Percentiles rank a stretch among this genome's conserved stretches.
phyloP scores from a whole-genome alignment of 2,888 invertebrate genomes.

The Noctua pronuba region DNA sequence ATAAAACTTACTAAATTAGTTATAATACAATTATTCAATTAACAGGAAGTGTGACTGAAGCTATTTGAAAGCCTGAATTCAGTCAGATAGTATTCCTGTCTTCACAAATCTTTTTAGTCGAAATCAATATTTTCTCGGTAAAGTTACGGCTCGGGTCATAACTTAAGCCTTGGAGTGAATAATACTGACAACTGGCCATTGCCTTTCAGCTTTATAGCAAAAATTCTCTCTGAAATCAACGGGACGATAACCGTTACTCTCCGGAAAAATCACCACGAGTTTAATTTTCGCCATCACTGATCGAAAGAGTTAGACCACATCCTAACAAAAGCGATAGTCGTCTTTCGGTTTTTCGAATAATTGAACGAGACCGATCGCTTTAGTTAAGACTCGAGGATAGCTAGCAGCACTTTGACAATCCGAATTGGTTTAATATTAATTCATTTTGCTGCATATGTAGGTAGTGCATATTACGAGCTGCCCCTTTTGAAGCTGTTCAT shows the following conservation, averaged over 20 bases:
- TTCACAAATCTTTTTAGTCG: background rate
- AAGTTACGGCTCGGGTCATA: background rate
- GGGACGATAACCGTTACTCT: background rate
- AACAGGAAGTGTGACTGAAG: background rate
- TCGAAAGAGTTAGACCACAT: background rate
- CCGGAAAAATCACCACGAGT: constrained; percentile 9
- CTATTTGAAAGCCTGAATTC: background rate
- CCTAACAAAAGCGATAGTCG: background rate
- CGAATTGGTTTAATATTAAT: constrained; percentile 21
- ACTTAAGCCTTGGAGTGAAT: constrained; percentile 12
- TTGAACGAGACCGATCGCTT: too few species aligned
- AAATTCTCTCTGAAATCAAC: constrained; percentile 5
- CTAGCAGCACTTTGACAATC: constrained; percentile 5
- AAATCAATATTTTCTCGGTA: background rate
- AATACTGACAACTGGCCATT: constrained; percentile 7
- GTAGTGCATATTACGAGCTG: background rate
- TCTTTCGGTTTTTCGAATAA: too few species aligned
- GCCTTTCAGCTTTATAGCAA: background rate
- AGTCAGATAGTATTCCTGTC: background rate
- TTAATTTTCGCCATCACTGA: constrained; percentile 9
- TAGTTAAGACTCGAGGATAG: too few species aligned
- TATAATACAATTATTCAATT: background rate
- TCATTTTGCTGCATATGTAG: background rate
- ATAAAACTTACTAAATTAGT: too few species aligned
- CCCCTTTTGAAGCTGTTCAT: background rate